Evolutionary conservation across 2,888 invertebrate genomes (phyloP).

Genomic region (Spisula solida): DNA sequence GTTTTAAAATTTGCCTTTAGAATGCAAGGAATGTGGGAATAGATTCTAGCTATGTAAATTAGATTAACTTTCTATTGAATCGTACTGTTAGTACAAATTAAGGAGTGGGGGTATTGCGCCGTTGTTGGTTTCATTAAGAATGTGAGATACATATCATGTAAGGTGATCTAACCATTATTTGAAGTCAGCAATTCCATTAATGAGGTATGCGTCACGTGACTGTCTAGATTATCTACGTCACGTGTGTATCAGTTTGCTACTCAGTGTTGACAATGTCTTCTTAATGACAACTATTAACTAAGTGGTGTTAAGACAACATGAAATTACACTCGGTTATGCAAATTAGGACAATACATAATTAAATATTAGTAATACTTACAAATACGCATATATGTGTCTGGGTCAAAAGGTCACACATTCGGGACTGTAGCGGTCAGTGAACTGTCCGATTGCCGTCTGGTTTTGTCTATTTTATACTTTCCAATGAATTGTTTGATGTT

Average conservation of each 20-base stretch:
- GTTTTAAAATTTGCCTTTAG: neutral
- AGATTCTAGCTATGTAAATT: neutral
- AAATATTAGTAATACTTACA: neutral
- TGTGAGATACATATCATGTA: neutral
- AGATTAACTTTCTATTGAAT: neutral
- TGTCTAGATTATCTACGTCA: neutral
- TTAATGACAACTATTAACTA: neutral
- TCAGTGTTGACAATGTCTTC: neutral
- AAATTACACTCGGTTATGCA: neutral
- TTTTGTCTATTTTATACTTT: neutral
- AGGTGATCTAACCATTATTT: neutral
- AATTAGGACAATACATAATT: neutral
- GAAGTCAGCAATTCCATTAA: neutral
- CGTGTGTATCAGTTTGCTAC: neutral
- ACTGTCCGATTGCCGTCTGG: neutral
- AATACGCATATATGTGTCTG: neutral
- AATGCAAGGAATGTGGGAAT: neutral
- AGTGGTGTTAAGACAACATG: neutral
- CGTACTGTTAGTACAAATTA: neutral
- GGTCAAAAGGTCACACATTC: conserved; percentile 7
- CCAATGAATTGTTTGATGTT: too few relatives aligned
- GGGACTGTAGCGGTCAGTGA: neutral
- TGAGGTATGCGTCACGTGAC: neutral
- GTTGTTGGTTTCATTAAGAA: conserved; percentile 3
- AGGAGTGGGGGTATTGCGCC: neutral